These are phyloP conservation scores for Australoheros scitulus DNA, from an alignment of 2,113 vertebrate genomes.

Conservation along the genomic window DNA sequence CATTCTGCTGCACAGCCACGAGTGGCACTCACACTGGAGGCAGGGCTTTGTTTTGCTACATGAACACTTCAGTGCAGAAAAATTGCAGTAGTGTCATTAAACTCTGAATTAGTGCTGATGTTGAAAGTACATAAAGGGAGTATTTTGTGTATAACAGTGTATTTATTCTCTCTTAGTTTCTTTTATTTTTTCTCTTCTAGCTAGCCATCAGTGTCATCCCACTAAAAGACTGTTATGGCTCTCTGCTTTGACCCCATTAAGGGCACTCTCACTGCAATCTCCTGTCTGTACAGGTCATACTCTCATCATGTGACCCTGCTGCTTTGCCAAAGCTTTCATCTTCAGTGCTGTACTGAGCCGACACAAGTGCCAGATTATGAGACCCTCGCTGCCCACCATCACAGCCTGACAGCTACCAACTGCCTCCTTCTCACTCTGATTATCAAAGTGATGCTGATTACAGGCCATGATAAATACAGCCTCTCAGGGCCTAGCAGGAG, in stretches of 20 bases:
- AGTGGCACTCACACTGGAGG: too few relatives aligned
- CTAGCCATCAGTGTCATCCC: background rate
- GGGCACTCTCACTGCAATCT: background rate
- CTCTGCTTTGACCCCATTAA: conserved; percentile 11
- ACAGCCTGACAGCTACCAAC: conserved; percentile 10
- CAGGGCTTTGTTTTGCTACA: too few relatives aligned
- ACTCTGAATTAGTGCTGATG: too few relatives aligned
- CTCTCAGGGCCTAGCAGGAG: conserved; percentile 16
- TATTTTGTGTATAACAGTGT: background rate
- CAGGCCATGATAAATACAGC: conserved; percentile 33
- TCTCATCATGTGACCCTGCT: conserved; percentile 41
- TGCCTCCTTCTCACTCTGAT: conserved; percentile 3
- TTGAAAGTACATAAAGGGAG: background rate
- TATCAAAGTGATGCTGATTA: conserved; percentile 32
- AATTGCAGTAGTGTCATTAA: background rate
- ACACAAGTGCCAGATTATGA: conserved; percentile 39
- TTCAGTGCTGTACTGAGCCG: conserved; percentile 12
- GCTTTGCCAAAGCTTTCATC: conserved; percentile 52
- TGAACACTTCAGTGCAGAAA: background rate
- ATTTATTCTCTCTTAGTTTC: background rate
- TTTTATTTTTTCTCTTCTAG: background rate
- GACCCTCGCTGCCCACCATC: background rate
- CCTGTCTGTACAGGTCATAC: conserved; percentile 31
- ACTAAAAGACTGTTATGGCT: background rate
- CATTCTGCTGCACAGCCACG: too few relatives aligned